phyloP scores from a whole-genome alignment of 2,113 vertebrate species.

The Tetraodon nigroviridis region DNA sequence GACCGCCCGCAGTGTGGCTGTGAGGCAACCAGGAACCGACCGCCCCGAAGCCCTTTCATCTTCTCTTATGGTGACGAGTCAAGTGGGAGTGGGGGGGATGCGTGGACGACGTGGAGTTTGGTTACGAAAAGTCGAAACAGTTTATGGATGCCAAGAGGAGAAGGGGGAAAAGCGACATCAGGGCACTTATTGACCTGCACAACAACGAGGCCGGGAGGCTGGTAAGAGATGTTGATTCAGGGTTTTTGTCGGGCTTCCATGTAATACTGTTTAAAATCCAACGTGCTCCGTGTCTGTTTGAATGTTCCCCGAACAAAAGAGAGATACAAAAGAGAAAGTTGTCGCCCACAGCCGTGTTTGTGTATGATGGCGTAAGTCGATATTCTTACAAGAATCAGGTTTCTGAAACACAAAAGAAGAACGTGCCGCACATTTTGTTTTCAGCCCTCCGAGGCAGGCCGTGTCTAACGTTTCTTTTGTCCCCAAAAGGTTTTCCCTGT shows the following conservation, averaged over 20 bases:
- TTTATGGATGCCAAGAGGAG: slow-evolving; percentile 94
- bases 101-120: slow-evolving; percentile 93
- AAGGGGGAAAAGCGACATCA: slow-evolving; percentile 91
- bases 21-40: slow-evolving; percentile 83
- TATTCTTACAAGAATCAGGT: slow-evolving; percentile 71
- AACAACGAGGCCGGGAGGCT: slow-evolving; percentile 93
- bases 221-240: slow-evolving; percentile 57
- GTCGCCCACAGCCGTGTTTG: slow-evolving; percentile 52
- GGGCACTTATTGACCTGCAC: slow-evolving; percentile 89
- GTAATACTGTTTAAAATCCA: neutral
- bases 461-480: slow-evolving; percentile 41
- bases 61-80: slow-evolving; percentile 65
- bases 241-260: neutral
- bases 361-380: slow-evolving; percentile 61
- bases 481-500: slow-evolving; percentile 50
- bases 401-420: slow-evolving; percentile 69
- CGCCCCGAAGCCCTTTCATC: slow-evolving; percentile 71
- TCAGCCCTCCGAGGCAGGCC: slow-evolving; percentile 57
- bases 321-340: slow-evolving; percentile 36
- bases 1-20: slow-evolving; percentile 94
- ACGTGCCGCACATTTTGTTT: slow-evolving; percentile 62
- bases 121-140: slow-evolving; percentile 93
- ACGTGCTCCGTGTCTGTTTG: neutral
- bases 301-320: neutral
- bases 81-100: slow-evolving; percentile 99